Base-by-base conservation (phyloP, 2,888 invertebrate genomes). In the Endomychus coccineus region DNA sequence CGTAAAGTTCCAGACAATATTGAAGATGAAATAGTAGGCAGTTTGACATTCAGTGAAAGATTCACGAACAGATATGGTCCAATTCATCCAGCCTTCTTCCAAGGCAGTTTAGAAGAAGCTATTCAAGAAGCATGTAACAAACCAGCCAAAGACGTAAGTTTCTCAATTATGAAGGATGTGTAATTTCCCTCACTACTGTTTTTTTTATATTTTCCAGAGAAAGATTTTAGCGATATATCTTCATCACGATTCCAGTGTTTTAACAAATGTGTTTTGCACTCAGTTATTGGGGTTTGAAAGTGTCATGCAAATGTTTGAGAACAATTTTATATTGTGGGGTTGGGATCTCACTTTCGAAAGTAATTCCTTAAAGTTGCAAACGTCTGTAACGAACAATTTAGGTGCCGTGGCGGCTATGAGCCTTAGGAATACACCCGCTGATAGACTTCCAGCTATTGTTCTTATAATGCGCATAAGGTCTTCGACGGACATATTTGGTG, bases 191-290 rank as follows among this genome's bases (percentile, higher is more conserved):
- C 15, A 19, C 13, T 24, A n/a, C 12, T 21, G 30, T 28, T 22
- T 12, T 5, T 29, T 10, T 9, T 10, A 9, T 6, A 12, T 55
- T 48, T 50, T 42, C 33, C 71, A 96, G 89, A 79, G 95, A 48
- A 90, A 90, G 69, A 75, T 95, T 39, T 71, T 98, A 49, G 95
- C 91, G 12, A 77, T 98, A 42, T 98, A 98, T 70, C 74, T 98
- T 16, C 97, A 98, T 66, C 92, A 97, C 66, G 97, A 97, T 66
- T 80, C 80, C 47, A 94, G 95, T 52, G 91, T 97, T 38, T 72
- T 94, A 51, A 83, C 92, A 21, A 95, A 98, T 68, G 95, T 97
- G 46, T 98, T 97, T 74, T 95, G 96, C 69, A 90, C 92, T 37
- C 90, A 92, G 64, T 74, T 94, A 41, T 71, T 97, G 48, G 92